Evolutionary conservation across 1,140 invertebrate genomes (phyloP).

Genomic region (Drosophila teissieri): DNA sequence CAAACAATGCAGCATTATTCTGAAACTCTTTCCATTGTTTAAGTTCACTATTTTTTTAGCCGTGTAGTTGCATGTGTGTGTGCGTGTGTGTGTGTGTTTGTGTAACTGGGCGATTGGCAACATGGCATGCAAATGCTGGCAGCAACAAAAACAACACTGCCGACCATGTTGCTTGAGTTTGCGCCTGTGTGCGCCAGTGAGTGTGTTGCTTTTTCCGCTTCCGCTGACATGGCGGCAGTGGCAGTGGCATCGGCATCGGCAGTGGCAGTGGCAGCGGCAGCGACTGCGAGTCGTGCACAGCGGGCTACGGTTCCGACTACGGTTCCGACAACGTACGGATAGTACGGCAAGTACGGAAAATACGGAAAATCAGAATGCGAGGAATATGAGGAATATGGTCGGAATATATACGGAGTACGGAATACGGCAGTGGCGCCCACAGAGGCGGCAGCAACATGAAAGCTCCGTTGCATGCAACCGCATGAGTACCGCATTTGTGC

Average conservation of each 20-base stretch:
- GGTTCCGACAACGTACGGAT: background rate
- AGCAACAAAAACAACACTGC: slow-evolving; percentile 12
- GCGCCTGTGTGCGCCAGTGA: slow-evolving; percentile 36
- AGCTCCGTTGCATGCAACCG: slow-evolving; percentile 80
- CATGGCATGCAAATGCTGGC: slow-evolving; percentile 73
- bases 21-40: background rate
- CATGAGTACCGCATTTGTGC: slow-evolving; percentile 78
- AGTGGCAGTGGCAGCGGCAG: slow-evolving; percentile 14
- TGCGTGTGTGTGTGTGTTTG: slow-evolving; percentile 4
- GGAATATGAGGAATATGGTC: background rate
- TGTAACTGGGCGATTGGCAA: slow-evolving; percentile 45
- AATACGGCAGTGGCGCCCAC: background rate
- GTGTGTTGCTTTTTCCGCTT: slow-evolving; percentile 80
- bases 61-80: background rate
- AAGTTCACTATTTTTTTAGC: background rate
- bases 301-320: slow-evolving; percentile 23
- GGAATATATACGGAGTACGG: background rate
- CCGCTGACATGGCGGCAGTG: slow-evolving; percentile 74
- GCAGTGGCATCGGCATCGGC: slow-evolving; percentile 15
- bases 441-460: slow-evolving; percentile 61
- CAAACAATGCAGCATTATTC: background rate
- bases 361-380: background rate
- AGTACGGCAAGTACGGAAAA: slow-evolving; percentile 10
- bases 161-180: slow-evolving; percentile 52
- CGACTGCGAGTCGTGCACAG: slow-evolving; percentile 34